A percentile compares a stretch with the other conserved stretches of the same genome.
Evolutionary conservation across 1,140 invertebrate genomes (phyloP).

Genomic region (Drosophila watanabei): DNA sequence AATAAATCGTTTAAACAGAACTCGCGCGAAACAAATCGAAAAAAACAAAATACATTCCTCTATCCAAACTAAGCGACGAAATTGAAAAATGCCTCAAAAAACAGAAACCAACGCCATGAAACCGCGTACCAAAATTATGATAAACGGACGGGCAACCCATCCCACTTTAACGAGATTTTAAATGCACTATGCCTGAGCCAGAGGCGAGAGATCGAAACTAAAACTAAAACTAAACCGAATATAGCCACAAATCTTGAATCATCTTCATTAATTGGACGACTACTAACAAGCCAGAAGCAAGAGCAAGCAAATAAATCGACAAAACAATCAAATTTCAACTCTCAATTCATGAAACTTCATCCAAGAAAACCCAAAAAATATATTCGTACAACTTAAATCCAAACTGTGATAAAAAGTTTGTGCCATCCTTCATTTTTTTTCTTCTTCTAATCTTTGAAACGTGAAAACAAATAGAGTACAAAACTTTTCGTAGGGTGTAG

Average conservation of each 20-base stretch:
- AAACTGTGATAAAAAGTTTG: slow-evolving; percentile 35
- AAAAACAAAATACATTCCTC: slow-evolving; percentile 3
- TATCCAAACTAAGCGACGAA: slow-evolving; percentile 40
- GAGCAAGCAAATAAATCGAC: slow-evolving; percentile 14
- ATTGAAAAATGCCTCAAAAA: slow-evolving; percentile 44
- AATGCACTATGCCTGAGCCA: slow-evolving; percentile 75
- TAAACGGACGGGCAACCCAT: slow-evolving; percentile 63
- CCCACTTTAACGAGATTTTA: slow-evolving; percentile 78
- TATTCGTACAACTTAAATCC: slow-evolving; percentile 43
- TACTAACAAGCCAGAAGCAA: slow-evolving; percentile 49
- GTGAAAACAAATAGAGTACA: slow-evolving; percentile 20
- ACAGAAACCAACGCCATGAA: slow-evolving; percentile 54
- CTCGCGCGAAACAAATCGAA: slow-evolving; percentile 32
- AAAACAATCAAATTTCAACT: slow-evolving; percentile 33
- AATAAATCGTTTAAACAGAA: slow-evolving; percentile 50
- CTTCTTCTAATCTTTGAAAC: slow-evolving; percentile 13
- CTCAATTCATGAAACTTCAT: slow-evolving; percentile 29
- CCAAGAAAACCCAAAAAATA: slow-evolving; percentile 14
- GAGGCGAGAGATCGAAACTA: slow-evolving; percentile 51
- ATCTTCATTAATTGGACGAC: slow-evolving; percentile 60
- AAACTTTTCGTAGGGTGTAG: slow-evolving; percentile 61
- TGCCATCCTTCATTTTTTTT: slow-evolving; percentile 18
- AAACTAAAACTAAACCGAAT: slow-evolving; percentile 45
- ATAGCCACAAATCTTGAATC: slow-evolving; percentile 45
- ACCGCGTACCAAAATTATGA: slow-evolving; percentile 61